Percentiles rank a stretch among this genome's conserved stretches.
These are phyloP conservation scores for Nothocercus nigrocapillus DNA, from an alignment of 2,113 vertebrate genomes.

Conservation along the genomic window DNA sequence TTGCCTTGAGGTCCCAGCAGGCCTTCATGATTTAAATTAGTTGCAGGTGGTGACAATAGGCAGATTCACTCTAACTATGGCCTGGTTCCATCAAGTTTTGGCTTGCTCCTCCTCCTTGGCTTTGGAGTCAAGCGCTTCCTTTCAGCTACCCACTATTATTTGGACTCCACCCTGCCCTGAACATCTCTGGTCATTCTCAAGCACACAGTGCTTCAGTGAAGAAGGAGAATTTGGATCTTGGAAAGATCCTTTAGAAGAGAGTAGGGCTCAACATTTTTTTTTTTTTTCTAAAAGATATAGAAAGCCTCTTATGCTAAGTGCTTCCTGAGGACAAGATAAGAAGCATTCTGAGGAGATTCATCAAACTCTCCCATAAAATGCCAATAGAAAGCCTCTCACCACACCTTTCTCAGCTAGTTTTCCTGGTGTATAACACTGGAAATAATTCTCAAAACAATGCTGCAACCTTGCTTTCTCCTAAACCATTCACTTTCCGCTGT, in stretches of 20 bases:
- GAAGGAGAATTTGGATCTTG: background rate
- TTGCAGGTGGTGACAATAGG: conserved; percentile 18
- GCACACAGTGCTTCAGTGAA: background rate
- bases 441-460: background rate
- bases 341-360: background rate
- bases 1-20: conserved; percentile 23
- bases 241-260: background rate
- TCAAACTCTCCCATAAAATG: background rate
- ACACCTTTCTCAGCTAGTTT: background rate
- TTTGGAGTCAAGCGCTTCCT: background rate
- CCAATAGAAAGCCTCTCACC: background rate
- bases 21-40: conserved; percentile 22
- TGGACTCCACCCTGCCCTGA: background rate
- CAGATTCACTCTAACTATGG: background rate
- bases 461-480: background rate
- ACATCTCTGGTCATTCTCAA: background rate
- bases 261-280: background rate
- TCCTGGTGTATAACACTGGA: background rate
- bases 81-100: background rate
- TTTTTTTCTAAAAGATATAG: background rate
- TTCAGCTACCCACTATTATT: background rate
- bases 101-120: background rate
- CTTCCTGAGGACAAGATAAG: background rate
- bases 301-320: background rate
- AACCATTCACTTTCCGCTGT: background rate